Base-by-base conservation (phyloP, 35 echinoderm and acorn worm genomes). In the Holothuria glaberrima region DNA sequence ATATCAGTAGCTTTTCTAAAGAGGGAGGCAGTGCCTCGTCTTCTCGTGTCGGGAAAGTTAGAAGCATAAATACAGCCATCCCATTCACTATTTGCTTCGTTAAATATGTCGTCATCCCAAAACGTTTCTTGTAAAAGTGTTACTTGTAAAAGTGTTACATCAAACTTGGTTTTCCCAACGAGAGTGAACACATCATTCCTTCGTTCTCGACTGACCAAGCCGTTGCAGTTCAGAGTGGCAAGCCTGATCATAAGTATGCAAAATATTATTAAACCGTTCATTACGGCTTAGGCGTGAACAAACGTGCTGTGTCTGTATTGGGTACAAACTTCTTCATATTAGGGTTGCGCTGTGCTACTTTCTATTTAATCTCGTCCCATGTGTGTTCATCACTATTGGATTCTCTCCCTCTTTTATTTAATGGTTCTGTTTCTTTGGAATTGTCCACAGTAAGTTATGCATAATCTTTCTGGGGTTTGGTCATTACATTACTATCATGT, bases 181-280 rank as follows among this genome's bases (percentile, higher is more conserved):
- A 26, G n/a, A 46, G 30, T 78, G 20, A 41, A 78, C n/a, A 78
- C 0, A 13, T 78, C 12, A 21, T 19, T 84, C 58, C 80, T 84
- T 63, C 58, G 26, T 5, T 84, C 80, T 13, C 17, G 12, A 63
- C 58, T 84, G 0, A 84, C 21, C 32, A 84, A 17, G 14, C 80
- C 80, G 30, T 84, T 84, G 21, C 80, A 84, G 20, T 84, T 84
- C 14, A 84, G 52, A 30, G 41, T 18, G 25, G 80, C 80, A 4
- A 84, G 54, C 20, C 33, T 13, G 57, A 63, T 9, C 80, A 63
- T 84, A 30, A 36, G 20, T 3, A 59, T 22, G 24, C 5, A 78
- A 5, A 54, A 17, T 1, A 9, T 14, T 12, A 54, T 5, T n/a
- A 54, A 14, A 9, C 50, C 50, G 14, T 26, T 6, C 66, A 33